Conservation (phyloP, 2,113 vertebrate species). For the Nesospiza acunhae region DNA sequence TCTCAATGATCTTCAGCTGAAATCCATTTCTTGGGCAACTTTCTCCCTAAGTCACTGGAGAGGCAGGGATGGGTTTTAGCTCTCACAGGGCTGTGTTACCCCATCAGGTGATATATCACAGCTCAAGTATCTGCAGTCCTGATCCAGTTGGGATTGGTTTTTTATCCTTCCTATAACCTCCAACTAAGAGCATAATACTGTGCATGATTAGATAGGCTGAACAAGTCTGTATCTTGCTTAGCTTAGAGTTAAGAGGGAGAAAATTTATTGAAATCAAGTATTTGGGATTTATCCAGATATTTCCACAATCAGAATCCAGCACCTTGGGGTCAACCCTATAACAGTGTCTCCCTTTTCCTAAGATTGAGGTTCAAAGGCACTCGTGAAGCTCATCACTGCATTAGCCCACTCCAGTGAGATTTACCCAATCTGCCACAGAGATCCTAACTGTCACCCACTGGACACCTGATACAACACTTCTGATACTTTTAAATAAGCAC, state of each 20-base stretch:
- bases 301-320: background rate
- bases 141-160: background rate
- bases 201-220: background rate
- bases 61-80: background rate
- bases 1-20: background rate
- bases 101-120: background rate
- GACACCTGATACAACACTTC: background rate
- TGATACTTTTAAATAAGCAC: slow-evolving; percentile 21
- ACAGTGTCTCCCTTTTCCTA: background rate
- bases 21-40: background rate
- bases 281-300: background rate
- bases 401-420: background rate
- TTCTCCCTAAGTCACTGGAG: background rate
- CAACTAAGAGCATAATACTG: background rate
- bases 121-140: background rate
- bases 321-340: background rate
- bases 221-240: background rate
- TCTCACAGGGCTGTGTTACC: background rate
- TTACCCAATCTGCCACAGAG: background rate
- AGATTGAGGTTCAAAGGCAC: background rate
- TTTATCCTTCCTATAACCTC: background rate
- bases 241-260: background rate
- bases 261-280: background rate
- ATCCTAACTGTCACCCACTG: background rate
- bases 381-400: background rate